These are phyloP conservation scores for Huso huso DNA, from an alignment of 2,797 vertebrate genomes.

Conservation along the genomic window DNA sequence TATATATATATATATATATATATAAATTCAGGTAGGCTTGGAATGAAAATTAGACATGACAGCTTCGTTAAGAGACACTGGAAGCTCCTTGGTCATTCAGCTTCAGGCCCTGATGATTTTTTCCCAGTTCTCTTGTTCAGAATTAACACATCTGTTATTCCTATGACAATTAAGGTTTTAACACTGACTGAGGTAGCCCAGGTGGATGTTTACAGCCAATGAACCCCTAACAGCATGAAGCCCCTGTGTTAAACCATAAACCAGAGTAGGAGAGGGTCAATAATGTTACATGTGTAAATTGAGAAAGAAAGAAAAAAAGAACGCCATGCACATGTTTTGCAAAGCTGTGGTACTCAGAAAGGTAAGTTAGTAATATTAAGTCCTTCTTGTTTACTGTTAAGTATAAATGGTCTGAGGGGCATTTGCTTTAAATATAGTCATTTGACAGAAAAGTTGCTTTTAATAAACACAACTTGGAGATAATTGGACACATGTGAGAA, in stretches of 20 bases:
- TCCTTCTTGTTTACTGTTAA: constrained; percentile 27
- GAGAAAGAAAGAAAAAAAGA: neutral
- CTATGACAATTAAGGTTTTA: constrained; percentile 15
- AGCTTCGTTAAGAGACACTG: too few relatives aligned
- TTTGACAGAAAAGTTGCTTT: constrained; percentile 30
- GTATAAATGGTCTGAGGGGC: constrained; percentile 37
- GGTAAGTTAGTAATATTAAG: constrained; percentile 23
- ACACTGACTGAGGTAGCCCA: constrained; percentile 11
- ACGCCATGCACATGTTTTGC: neutral
- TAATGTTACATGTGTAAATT: neutral
- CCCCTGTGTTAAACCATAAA: neutral
- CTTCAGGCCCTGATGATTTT: constrained; percentile 9
- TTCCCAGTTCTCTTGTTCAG: neutral
- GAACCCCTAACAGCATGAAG: neutral
- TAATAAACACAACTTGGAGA: constrained; percentile 26
- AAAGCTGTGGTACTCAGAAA: too few relatives aligned
- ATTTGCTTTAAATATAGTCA: constrained; percentile 40
- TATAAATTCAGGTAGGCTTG: too few relatives aligned
- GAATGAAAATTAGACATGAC: too few relatives aligned
- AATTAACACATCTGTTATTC: constrained; percentile 16
- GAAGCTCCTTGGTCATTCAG: constrained; percentile 3
- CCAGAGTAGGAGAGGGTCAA: neutral
- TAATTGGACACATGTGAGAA: constrained; percentile 36
- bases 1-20: too few relatives aligned
- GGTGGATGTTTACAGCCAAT: constrained; percentile 10